Evolutionary conservation across 2,888 invertebrate species (phyloP).

Genomic region (Lasioglossum pauxillum): DNA sequence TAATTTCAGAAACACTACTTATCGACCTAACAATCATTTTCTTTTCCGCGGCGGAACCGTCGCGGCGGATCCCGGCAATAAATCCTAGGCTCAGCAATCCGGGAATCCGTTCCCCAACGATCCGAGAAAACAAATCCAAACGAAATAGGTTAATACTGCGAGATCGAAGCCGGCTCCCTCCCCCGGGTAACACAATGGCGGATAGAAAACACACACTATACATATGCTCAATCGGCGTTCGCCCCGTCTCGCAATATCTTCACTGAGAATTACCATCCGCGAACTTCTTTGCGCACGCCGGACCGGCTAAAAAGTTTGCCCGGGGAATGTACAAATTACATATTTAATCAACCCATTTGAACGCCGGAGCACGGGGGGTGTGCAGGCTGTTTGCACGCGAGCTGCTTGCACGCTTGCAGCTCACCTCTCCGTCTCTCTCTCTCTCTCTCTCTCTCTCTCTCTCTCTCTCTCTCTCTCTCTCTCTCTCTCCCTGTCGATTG

Average conservation of each 20-base stretch:
- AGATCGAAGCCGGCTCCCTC: background rate
- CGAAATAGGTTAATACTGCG: slow-evolving; percentile 1
- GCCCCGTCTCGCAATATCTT: background rate
- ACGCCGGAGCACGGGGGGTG: slow-evolving; percentile 5
- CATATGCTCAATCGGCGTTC: background rate
- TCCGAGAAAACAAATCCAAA: background rate
- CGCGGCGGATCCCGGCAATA: background rate
- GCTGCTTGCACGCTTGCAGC: slow-evolving; percentile 13
- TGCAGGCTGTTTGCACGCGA: slow-evolving; percentile 34
- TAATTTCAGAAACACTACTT: background rate
- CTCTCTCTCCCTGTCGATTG: slow-evolving; percentile 10
- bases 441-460: too few relatives aligned
- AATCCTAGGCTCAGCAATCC: background rate
- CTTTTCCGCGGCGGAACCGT: background rate
- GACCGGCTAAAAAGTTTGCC: background rate
- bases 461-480: too few relatives aligned
- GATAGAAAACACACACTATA: background rate
- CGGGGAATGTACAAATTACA: slow-evolving; percentile 37
- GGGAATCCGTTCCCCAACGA: background rate
- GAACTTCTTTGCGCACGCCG: background rate
- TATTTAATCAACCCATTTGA: slow-evolving; percentile 48
- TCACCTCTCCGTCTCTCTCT: background rate
- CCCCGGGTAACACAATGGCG: background rate
- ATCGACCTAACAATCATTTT: background rate
- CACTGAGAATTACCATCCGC: background rate